Percentiles rank a stretch among this genome's conserved stretches.
These are phyloP conservation scores for Aromia moschata DNA, from an alignment of 2,888 invertebrate species.

Conservation along the genomic window DNA sequence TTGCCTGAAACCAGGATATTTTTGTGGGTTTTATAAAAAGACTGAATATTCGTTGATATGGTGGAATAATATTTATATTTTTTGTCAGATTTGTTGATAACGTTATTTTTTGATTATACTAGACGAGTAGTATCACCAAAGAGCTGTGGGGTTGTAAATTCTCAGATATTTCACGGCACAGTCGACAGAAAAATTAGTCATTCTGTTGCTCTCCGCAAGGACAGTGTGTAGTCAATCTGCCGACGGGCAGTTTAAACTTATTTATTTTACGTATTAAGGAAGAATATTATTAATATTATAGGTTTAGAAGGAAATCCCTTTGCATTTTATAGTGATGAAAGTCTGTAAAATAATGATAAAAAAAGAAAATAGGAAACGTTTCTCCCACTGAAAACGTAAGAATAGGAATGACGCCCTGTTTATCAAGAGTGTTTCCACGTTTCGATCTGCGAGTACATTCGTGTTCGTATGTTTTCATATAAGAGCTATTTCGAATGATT, in stretches of 20 bases:
- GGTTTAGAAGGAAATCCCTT: slow-evolving; percentile 18
- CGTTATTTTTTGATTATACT: slow-evolving; percentile 39
- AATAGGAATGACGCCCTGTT: slow-evolving; percentile 8
- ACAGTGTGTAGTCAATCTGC: slow-evolving; percentile 49
- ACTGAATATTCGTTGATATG: slow-evolving; percentile 46
- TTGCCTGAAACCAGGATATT: slow-evolving; percentile 37
- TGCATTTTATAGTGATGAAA: slow-evolving; percentile 19
- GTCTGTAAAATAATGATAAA: too few relatives aligned
- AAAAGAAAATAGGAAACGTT: slow-evolving; percentile 19
- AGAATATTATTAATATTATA: slow-evolving; percentile 28
- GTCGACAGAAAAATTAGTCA: slow-evolving; percentile 51
- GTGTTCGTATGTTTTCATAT: slow-evolving; percentile 32
- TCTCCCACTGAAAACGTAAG: slow-evolving; percentile 19
- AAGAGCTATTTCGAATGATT: slow-evolving; percentile 30
- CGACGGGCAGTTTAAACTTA: slow-evolving; percentile 50
- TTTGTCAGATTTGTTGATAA: slow-evolving; percentile 39
- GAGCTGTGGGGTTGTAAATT: slow-evolving; percentile 30
- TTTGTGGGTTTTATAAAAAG: slow-evolving; percentile 33
- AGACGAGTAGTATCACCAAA: slow-evolving; percentile 42
- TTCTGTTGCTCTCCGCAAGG: slow-evolving; percentile 44
- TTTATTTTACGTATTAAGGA: slow-evolving; percentile 44
- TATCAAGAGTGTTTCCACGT: too few relatives aligned
- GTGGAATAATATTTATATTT: slow-evolving; percentile 41
- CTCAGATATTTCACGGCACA: slow-evolving; percentile 17
- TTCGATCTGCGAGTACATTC: slow-evolving; percentile 33